phyloP scores from a whole-genome alignment of 1,140 invertebrate genomes.

The Conopomorpha cramerella region DNA sequence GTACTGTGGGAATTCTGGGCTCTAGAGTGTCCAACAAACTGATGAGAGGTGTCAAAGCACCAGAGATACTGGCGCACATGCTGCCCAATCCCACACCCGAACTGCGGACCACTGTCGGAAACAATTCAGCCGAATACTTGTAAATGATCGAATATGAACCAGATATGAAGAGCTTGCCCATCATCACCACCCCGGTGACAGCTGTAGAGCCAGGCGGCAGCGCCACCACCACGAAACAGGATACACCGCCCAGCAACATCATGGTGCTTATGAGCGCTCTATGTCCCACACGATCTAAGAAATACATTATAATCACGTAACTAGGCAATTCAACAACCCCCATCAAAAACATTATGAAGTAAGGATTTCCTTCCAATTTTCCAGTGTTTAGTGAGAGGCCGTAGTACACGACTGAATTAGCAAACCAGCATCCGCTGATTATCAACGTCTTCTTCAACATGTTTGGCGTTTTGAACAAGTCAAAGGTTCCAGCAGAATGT shows the following conservation, averaged over 20 bases:
- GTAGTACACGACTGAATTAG: constrained; percentile 85
- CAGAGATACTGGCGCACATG: constrained; percentile 85
- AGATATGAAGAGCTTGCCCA: constrained; percentile 82
- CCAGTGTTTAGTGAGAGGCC: constrained; percentile 80
- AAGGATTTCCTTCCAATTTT: constrained; percentile 78
- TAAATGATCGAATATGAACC: constrained; percentile 86
- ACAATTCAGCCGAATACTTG: constrained; percentile 85
- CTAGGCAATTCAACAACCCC: constrained; percentile 81
- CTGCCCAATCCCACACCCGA: constrained; percentile 85
- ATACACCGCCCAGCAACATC: constrained; percentile 73
- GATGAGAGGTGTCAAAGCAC: constrained; percentile 80
- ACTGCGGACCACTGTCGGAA: constrained; percentile 85
- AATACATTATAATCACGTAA: constrained; percentile 71
- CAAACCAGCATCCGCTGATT: constrained; percentile 83
- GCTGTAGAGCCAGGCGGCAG: constrained; percentile 63
- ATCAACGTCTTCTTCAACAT: constrained; percentile 78
- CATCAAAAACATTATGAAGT: constrained; percentile 77
- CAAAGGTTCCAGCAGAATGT: constrained; percentile 60
- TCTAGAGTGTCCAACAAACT: constrained; percentile 70
- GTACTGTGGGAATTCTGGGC: constrained; percentile 71
- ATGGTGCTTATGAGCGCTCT: constrained; percentile 71
- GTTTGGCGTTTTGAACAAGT: constrained; percentile 78
- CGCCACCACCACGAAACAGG: constrained; percentile 69
- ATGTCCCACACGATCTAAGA: constrained; percentile 73
- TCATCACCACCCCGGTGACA: constrained; percentile 65